Evolutionary conservation across 2,888 invertebrate species (phyloP).

Genomic region (Phyllotreta cruciferae): DNA sequence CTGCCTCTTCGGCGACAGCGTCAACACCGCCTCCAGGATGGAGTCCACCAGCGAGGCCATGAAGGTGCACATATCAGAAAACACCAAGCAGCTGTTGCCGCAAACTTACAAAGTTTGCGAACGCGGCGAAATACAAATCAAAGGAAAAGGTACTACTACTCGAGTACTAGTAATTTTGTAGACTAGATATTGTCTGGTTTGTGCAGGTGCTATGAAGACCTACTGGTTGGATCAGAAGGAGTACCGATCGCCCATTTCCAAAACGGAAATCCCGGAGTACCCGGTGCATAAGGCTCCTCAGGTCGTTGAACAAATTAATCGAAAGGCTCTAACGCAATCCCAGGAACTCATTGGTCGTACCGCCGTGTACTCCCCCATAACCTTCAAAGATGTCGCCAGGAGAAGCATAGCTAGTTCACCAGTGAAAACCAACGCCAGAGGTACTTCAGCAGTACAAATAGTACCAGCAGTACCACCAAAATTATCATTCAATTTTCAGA

Average conservation of each 20-base stretch:
- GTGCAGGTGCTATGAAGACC: slow-evolving; percentile 81
- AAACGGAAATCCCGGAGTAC: slow-evolving; percentile 40
- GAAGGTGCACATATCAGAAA: slow-evolving; percentile 94
- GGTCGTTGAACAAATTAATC: not conserved
- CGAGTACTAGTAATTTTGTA: too few relatives aligned
- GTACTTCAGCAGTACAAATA: slow-evolving; percentile 36
- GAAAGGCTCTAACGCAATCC: not conserved
- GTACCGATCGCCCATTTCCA: slow-evolving; percentile 65
- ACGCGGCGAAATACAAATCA: slow-evolving; percentile 86
- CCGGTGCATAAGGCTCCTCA: slow-evolving; percentile 10
- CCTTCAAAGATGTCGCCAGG: slow-evolving; percentile 83
- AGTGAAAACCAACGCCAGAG: slow-evolving; percentile 63
- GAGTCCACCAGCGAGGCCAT: slow-evolving; percentile 92
- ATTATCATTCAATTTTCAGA: slow-evolving; percentile 56
- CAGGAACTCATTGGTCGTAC: slow-evolving; percentile 58
- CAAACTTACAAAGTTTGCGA: slow-evolving; percentile 77
- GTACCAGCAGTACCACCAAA: too few relatives aligned
- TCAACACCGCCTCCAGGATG: slow-evolving; percentile 91
- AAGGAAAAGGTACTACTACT: slow-evolving; percentile 78
- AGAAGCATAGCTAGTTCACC: slow-evolving; percentile 81
- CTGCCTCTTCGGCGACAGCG: slow-evolving; percentile 89
- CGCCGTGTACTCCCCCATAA: slow-evolving; percentile 80
- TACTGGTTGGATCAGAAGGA: slow-evolving; percentile 84
- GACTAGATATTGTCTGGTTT: too few relatives aligned
- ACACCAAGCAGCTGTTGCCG: slow-evolving; percentile 80